Evolutionary conservation across 2,888 invertebrate species (phyloP), one percentile per base, ranked within the genome.

Genomic region (Stegana nigrithorax): DNA sequence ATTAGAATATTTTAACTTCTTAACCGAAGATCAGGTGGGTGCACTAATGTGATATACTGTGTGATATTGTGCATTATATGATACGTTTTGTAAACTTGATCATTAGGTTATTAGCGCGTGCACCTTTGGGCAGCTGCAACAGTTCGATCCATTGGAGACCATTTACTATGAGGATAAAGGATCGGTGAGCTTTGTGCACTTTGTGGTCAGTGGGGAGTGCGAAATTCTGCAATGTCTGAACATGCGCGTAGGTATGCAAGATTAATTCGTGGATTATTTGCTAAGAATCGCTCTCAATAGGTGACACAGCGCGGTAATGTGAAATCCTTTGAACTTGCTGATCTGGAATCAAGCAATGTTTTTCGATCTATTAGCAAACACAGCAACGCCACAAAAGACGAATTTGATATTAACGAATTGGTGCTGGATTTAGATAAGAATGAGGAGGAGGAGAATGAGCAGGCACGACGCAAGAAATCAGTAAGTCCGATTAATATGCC

Each of bases 121-220:
- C 55, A 76, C 81, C 55, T 59, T 81, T 19, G 71, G 78, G 19
- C 57, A 69, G 2, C 62, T 85, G 3, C 77, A 70, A n/a, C 80
- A 85, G 65, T 85, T 74, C 60, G 72, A 81, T 29, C 81, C 84
- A 0, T 63, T 83, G 63, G 81, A 85, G 39, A 81, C 80, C 8
- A 83, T 85, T 26, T 83, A 75, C 62, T 71, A 71, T 8, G 80
- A 80, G 14, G 84, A 85, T 36, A 74, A 69, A 44, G 83, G 81
- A 23, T 70, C 75, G 0, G 56, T 82, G 2, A 80, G 81, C 59
- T 81, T 75, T 64, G 84, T 83, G 0, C 77, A 82, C 62, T 85
- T 85, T 65, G 81, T 85, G 2, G 66, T 85, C 6, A 85, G 83
- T 66, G 85, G 85, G 1, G 78, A 84, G 62, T 85, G 85, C 56